These are phyloP conservation scores for Drosophila quadrilineata DNA, from an alignment of 1,140 invertebrate genomes.

Conservation along the genomic window DNA sequence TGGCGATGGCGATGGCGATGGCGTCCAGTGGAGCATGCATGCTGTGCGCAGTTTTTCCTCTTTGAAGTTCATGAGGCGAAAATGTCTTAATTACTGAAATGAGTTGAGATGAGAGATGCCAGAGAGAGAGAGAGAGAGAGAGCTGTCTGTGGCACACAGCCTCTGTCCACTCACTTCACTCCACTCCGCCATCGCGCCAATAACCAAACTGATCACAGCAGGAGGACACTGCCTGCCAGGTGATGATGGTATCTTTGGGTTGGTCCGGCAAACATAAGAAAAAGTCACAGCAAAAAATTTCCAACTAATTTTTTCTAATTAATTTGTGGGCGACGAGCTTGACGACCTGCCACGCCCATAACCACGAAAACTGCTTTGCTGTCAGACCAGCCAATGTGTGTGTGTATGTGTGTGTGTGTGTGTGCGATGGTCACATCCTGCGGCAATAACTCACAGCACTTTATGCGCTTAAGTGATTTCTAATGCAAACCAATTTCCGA, in stretches of 20 bases:
- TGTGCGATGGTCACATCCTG: conserved; percentile 65
- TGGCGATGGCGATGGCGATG: no score
- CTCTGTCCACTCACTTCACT: no score
- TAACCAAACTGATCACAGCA: neutral
- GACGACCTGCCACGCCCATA: neutral
- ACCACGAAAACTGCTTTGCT: neutral
- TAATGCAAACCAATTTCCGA: conserved; percentile 79
- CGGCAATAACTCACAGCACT: conserved; percentile 77
- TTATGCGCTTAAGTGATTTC: conserved; percentile 79
- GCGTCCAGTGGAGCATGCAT: no score
- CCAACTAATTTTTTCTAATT: conserved; percentile 67
- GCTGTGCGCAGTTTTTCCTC: no score
- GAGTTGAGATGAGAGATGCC: conserved; percentile 22
- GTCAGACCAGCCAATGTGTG: neutral
- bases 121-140: neutral
- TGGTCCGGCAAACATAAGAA: neutral
- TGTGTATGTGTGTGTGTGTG: neutral
- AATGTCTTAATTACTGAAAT: conserved; percentile 74
- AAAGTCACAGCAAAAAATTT: conserved; percentile 24
- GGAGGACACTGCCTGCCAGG: neutral
- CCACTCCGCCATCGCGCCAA: no score
- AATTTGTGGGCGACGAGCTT: conserved; percentile 53
- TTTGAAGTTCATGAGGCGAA: conserved; percentile 70
- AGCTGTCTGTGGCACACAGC: neutral
- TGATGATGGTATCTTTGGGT: no score